Base-by-base conservation (phyloP, 2,797 vertebrate genomes). In the Sebastes oblongus region DNA sequence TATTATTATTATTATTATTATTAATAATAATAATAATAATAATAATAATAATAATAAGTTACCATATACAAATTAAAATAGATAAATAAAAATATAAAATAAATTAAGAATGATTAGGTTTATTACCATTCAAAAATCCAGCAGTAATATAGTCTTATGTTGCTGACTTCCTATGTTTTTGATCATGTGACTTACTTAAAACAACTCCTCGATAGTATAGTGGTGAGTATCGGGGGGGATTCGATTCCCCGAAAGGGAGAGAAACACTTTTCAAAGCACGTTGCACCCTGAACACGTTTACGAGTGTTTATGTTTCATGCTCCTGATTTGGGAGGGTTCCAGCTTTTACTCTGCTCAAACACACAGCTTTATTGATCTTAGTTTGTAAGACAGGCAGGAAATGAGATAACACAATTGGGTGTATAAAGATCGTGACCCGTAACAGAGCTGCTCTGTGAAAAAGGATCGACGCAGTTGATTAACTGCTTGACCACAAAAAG, bases 201-300 rank as follows among this genome's bases (percentile, higher is more conserved):
- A 0, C 4, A 59, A 0, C 74, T 88, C 90, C 86, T 88, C 75
- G 80, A 90, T 91, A 90, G 86, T 88, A 90, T 90, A 91, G 88
- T 91, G 90, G 86, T 87, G 8, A 88, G 89, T 89, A 87, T 90
- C 34, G 34, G 34, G 11, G 4, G 34, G 34, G 34, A 36, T 39
- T 90, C 81, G 16, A 89, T 88, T 91, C 82, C 86, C 86, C 62
- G 86, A 89, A 66, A 77, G 90, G 83, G 86, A 90, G 79, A 1
- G 0, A 1, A 0, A 0, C 0, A 0, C 5, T 34, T 84, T 79
- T 65, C 3, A 12, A 16, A n/a, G 7, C 13, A 1, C 0, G 2
- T 6, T 20, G 10, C 39, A 16, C n/a, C 0, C 6, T 32, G n/a
- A 8, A 3, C 1, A 11, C 0, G 1, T 50, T 42, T n/a, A 32